phyloP scores from a whole-genome alignment of 1,140 invertebrate genomes.

The Leptopilina clavipes region DNA sequence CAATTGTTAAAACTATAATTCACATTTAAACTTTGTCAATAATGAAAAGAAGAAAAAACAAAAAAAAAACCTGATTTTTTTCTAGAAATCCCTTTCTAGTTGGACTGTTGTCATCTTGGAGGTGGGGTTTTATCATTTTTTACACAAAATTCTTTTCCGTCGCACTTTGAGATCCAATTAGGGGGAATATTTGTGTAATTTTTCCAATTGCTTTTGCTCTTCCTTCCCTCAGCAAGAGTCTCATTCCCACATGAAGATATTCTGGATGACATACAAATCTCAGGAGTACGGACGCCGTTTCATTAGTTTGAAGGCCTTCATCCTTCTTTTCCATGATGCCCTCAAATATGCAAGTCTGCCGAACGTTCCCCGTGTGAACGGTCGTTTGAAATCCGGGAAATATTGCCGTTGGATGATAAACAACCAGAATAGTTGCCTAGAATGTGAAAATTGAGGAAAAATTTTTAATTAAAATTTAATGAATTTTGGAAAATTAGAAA shows the following conservation, averaged over 20 bases:
- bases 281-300: conserved; percentile 90
- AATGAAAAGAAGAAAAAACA: conserved; percentile 9
- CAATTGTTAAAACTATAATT: neutral
- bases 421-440: conserved; percentile 88
- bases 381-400: conserved; percentile 94
- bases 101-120: neutral
- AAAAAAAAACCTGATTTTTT: conserved; percentile 22
- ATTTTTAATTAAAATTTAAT: no score
- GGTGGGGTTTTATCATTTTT: neutral
- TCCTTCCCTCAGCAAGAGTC: conserved; percentile 92
- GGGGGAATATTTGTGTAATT: conserved; percentile 89
- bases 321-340: conserved; percentile 78
- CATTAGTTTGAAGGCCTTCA: conserved; percentile 84
- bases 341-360: conserved; percentile 93
- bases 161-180: conserved; percentile 65
- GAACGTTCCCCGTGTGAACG: conserved; percentile 94
- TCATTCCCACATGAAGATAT: conserved; percentile 90
- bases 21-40: neutral
- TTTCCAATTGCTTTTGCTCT: conserved; percentile 92
- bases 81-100: conserved; percentile 6
- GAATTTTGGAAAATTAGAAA: no score
- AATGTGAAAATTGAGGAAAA: conserved; percentile 46
- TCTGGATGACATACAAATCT: conserved; percentile 93
- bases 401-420: conserved; percentile 90
- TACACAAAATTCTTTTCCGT: conserved; percentile 36